phyloP scores from a whole-genome alignment of 2,797 vertebrate genomes.

The Rhinella marina region DNA sequence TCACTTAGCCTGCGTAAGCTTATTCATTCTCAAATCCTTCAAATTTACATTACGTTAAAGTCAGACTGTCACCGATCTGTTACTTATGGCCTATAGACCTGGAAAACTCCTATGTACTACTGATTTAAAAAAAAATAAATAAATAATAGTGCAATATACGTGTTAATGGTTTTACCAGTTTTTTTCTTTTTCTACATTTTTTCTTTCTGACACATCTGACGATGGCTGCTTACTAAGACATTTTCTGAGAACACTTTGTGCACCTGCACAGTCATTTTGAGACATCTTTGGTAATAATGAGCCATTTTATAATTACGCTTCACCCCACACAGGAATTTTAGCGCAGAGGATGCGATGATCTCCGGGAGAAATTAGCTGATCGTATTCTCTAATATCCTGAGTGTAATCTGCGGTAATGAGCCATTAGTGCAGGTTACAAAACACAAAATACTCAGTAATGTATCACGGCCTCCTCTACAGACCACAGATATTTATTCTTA shows the following conservation, averaged over 20 bases:
- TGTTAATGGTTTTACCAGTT: too few relatives aligned
- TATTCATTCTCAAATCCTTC: too few relatives aligned
- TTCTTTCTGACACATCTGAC: not conserved
- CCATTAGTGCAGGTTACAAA: not conserved
- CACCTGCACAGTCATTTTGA: not conserved
- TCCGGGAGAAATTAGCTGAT: not conserved
- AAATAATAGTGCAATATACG: too few relatives aligned
- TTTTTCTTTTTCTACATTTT: not conserved
- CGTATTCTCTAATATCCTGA: not conserved
- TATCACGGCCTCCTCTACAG: not conserved
- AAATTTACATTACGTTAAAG: too few relatives aligned
- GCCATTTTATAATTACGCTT: slow-evolving; percentile 30
- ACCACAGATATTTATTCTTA: too few relatives aligned
- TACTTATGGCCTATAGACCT: too few relatives aligned
- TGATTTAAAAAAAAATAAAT: too few relatives aligned
- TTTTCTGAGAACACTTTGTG: slow-evolving; percentile 2
- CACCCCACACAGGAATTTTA: not conserved
- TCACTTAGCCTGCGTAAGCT: too few relatives aligned
- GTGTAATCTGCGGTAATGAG: slow-evolving; percentile 1
- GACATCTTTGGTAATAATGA: slow-evolving; percentile 4
- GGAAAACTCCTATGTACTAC: too few relatives aligned
- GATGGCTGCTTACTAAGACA: not conserved
- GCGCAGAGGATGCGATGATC: not conserved
- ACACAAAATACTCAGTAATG: slow-evolving; percentile 7
- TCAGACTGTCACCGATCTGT: too few relatives aligned